A percentile compares a stretch with the other conserved stretches of the same genome.
Conservation (phyloP, 2,113 vertebrate genomes). For the Sclerurus mexicanus region DNA sequence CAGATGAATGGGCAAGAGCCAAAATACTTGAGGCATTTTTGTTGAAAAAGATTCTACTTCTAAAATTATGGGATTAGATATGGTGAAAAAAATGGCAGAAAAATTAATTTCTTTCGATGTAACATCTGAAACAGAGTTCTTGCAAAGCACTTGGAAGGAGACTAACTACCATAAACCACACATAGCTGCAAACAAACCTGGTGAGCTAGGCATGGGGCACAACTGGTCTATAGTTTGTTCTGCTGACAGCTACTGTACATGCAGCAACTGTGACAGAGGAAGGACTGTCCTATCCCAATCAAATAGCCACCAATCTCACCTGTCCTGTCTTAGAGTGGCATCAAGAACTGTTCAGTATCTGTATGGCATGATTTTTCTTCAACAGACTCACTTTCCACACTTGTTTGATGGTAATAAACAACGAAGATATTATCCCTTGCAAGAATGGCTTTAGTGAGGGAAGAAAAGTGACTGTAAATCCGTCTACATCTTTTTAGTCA, state of each 20-base stretch:
- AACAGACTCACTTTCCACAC: accelerated
- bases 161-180: neutral
- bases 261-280: too few relatives aligned
- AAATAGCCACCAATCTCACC: accelerated
- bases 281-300: too few relatives aligned
- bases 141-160: neutral
- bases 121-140: neutral
- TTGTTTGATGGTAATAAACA: neutral
- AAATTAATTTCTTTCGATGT: neutral
- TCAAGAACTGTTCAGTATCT: neutral
- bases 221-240: accelerated
- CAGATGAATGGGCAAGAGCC: neutral
- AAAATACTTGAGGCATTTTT: neutral
- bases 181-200: accelerated
- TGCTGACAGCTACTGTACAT: neutral
- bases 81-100: neutral
- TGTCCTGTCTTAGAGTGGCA: neutral
- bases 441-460: neutral
- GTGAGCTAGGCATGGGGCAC: accelerated
- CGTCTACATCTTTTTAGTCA: neutral
- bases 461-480: neutral
- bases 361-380: accelerated
- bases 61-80: neutral
- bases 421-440: accelerated
- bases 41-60: neutral